These are phyloP conservation scores for Formica selysi DNA, from an alignment of 1,140 invertebrate genomes.

Conservation along the genomic window DNA sequence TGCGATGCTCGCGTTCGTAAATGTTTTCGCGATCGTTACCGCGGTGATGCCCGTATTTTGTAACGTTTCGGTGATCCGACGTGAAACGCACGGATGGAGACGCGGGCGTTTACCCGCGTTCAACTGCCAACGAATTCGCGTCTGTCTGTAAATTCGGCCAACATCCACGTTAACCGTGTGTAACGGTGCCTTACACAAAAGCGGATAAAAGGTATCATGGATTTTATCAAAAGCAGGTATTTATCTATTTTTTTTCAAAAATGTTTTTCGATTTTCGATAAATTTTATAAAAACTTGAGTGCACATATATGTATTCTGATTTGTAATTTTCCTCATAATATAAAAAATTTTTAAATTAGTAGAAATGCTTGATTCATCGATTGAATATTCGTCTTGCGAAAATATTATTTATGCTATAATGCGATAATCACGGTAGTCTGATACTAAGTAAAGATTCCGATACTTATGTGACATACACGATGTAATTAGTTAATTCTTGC, in stretches of 20 bases:
- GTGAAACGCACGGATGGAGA: slow-evolving; percentile 57
- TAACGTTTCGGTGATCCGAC: slow-evolving; percentile 59
- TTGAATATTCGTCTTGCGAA: background rate
- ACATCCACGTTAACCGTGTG: slow-evolving; percentile 45
- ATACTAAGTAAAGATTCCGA: no score
- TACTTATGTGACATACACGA: background rate
- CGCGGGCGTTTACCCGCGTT: slow-evolving; percentile 51
- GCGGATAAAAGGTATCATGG: background rate
- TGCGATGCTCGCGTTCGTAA: slow-evolving; percentile 35
- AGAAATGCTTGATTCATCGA: background rate
- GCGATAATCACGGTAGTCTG: no score
- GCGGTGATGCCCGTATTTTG: slow-evolving; percentile 57
- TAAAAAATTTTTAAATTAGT: background rate
- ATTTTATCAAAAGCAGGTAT: slow-evolving; percentile 7
- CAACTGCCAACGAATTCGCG: slow-evolving; percentile 40
- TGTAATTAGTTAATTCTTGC: no score
- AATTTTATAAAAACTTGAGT: background rate
- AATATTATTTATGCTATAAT: background rate
- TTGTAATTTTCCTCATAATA: background rate
- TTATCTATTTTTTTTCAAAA: background rate
- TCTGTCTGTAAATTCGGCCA: slow-evolving; percentile 45
- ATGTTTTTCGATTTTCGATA: background rate
- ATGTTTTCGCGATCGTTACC: slow-evolving; percentile 59
- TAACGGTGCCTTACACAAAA: slow-evolving; percentile 46
- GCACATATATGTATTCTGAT: no score